Evolutionary conservation across 2,888 invertebrate genomes (phyloP).

Genomic region (Dolichomitus sp.): DNA sequence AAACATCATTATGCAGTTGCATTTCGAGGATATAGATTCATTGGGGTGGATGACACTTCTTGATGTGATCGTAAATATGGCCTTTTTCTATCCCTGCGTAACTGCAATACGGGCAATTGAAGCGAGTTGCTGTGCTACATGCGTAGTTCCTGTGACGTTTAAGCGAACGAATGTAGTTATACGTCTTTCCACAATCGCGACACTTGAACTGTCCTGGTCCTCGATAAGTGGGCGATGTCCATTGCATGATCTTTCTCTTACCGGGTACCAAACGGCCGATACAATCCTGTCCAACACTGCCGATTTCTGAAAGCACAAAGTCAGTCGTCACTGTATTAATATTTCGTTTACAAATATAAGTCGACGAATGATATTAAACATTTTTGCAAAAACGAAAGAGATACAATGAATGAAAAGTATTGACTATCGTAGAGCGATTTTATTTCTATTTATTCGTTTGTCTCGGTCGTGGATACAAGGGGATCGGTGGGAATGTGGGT

Average conservation of each 20-base stretch:
- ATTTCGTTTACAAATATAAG: not conserved
- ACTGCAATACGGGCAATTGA: slow-evolving; percentile 80
- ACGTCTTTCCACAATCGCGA: slow-evolving; percentile 45
- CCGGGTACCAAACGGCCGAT: slow-evolving; percentile 30
- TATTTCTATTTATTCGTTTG: not conserved
- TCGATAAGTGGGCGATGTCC: not conserved
- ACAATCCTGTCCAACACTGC: slow-evolving; percentile 16
- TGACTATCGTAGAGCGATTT: not conserved
- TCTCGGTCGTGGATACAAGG: not conserved
- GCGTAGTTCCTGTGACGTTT: not conserved
- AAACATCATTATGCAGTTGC: too few relatives aligned
- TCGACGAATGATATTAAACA: not conserved
- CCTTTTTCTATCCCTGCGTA: slow-evolving; percentile 77
- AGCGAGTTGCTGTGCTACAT: slow-evolving; percentile 68
- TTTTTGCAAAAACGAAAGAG: not conserved
- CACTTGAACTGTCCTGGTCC: not conserved
- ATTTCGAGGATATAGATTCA: not conserved
- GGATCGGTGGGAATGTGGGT: not conserved
- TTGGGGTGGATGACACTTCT: slow-evolving; percentile 72
- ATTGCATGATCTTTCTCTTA: not conserved
- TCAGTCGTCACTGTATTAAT: not conserved
- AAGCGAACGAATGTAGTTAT: too few relatives aligned
- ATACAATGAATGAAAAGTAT: not conserved
- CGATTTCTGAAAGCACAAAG: slow-evolving; percentile 46
- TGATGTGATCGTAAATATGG: slow-evolving; percentile 80